phyloP scores from a whole-genome alignment of 2,113 vertebrate genomes.

The Bagarius yarrelli region DNA sequence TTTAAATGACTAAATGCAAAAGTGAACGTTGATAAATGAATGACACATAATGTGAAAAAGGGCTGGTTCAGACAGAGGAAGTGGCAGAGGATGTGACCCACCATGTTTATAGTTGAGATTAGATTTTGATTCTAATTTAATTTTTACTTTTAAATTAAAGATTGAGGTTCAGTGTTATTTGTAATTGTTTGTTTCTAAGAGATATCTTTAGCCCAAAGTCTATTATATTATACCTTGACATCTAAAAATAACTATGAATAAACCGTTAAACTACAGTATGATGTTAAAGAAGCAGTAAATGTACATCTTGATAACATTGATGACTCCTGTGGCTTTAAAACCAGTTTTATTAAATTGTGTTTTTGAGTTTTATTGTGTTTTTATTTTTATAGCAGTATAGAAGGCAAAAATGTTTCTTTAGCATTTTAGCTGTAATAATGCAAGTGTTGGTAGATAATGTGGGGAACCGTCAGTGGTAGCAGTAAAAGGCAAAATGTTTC shows the following conservation, averaged over 20 bases:
- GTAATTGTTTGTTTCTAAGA: neutral
- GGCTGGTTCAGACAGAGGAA: neutral
- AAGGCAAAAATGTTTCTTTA: neutral
- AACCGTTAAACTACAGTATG: neutral
- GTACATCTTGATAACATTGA: neutral
- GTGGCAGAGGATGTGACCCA: neutral
- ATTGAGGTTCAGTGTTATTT: neutral
- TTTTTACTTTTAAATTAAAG: neutral
- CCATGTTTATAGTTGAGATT: neutral
- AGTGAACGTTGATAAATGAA: neutral
- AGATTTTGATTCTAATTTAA: neutral
- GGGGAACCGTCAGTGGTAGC: too few relatives aligned
- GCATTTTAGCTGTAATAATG: neutral
- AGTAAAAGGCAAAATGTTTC: too few relatives aligned
- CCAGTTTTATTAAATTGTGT: neutral
- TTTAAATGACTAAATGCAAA: constrained; percentile 9
- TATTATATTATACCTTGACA: neutral
- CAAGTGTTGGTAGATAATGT: too few relatives aligned
- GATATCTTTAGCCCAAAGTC: neutral
- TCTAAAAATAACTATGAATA: neutral
- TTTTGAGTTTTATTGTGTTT: neutral
- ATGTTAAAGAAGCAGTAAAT: neutral
- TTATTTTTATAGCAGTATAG: neutral
- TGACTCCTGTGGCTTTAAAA: neutral
- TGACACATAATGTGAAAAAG: neutral